phyloP scores from a whole-genome alignment of 2,888 invertebrate genomes.

The Calameuta filiformis region DNA sequence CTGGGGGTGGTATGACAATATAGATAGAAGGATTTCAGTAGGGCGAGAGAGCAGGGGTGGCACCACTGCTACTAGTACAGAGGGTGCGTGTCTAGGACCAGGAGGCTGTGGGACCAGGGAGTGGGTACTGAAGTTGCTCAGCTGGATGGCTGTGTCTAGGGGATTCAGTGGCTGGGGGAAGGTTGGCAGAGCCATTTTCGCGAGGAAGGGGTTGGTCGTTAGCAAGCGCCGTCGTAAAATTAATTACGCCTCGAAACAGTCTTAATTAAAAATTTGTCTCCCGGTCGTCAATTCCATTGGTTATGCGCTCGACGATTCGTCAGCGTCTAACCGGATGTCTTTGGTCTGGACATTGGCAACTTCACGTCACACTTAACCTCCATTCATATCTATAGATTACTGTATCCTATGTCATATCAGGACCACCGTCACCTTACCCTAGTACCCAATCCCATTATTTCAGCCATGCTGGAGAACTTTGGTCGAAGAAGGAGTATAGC shows the following conservation, averaged over 20 bases:
- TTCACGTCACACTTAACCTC: not conserved
- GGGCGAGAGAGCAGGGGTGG: not conserved
- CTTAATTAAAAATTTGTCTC: conserved; percentile 64
- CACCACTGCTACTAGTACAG: not conserved
- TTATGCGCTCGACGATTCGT: conserved; percentile 2
- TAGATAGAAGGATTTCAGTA: not conserved
- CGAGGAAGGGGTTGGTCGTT: conserved; percentile 36
- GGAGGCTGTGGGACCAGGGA: conserved; percentile 22
- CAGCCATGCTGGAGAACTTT: too few species aligned
- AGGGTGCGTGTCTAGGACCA: conserved; percentile 8
- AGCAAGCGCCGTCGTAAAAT: conserved; percentile 58
- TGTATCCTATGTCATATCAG: too few species aligned
- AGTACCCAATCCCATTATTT: too few species aligned
- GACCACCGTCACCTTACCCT: too few species aligned
- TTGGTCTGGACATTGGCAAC: not conserved
- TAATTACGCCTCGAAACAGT: conserved; percentile 63
- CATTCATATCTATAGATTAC: too few species aligned
- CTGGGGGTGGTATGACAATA: not conserved
- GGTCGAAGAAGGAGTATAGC: too few species aligned
- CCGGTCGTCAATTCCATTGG: conserved; percentile 43
- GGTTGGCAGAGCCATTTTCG: not conserved
- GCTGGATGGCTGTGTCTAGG: not conserved
- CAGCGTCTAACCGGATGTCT: not conserved
- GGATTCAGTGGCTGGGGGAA: not conserved
- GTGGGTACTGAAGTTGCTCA: conserved; percentile 5